Conservation (phyloP, 2,797 vertebrate genomes). For the Anguilla obscura region DNA sequence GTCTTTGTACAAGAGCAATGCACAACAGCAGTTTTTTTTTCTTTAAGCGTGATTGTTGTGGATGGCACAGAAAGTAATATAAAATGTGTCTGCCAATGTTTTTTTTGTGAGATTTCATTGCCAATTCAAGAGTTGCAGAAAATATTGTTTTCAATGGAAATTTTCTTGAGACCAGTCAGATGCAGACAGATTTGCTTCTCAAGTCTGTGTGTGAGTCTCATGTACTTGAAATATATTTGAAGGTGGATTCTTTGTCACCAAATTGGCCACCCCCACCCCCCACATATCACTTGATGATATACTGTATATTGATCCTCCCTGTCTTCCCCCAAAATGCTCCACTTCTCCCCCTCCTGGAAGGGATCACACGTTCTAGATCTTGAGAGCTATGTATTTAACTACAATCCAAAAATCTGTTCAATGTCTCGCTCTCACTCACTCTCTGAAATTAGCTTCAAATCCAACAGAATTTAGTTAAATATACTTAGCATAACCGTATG, state of each 20-base stretch:
- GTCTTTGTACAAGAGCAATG: conserved; percentile 20
- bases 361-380: neutral
- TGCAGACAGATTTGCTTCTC: neutral
- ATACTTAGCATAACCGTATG: neutral
- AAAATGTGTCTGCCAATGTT: neutral
- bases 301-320: neutral
- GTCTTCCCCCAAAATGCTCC: neutral
- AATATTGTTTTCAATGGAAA: neutral
- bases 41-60: neutral
- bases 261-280: neutral
- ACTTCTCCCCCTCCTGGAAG: neutral
- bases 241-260: neutral
- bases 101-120: neutral
- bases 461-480: neutral
- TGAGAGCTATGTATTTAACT: neutral
- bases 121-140: neutral
- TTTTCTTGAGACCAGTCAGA: neutral
- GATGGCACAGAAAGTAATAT: conserved; percentile 1
- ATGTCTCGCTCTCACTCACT: neutral
- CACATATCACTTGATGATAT: neutral
- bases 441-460: neutral
- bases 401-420: neutral
- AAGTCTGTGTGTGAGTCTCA: neutral
- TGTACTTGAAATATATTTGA: neutral
- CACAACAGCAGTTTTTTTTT: neutral